These are phyloP conservation scores for Triops cancriformis DNA, from an alignment of 1,140 invertebrate genomes.

Conservation along the genomic window DNA sequence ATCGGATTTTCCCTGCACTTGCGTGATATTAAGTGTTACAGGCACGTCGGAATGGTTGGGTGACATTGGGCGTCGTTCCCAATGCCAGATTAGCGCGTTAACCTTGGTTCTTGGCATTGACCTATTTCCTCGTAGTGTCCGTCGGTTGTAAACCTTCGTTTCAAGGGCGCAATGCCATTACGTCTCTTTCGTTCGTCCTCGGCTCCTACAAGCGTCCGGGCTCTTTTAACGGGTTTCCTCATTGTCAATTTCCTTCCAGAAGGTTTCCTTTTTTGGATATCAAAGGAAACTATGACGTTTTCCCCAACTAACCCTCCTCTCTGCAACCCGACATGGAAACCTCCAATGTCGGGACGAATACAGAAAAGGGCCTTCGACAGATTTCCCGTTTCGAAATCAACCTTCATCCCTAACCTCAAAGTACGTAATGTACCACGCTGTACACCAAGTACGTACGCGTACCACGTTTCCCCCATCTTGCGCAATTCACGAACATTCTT, in stretches of 20 bases:
- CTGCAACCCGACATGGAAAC: neutral
- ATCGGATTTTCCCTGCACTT: too few species aligned
- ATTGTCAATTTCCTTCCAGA: conserved; percentile 1
- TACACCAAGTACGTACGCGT: too few species aligned
- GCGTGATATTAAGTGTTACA: too few species aligned
- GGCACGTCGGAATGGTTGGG: neutral
- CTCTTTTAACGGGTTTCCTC: conserved; percentile 13
- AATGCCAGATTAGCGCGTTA: conserved; percentile 13
- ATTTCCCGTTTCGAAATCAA: too few species aligned
- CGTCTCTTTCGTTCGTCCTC: neutral
- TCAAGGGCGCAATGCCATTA: conserved; percentile 3
- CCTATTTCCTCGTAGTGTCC: neutral
- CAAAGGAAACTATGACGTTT: too few species aligned
- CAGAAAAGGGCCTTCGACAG: too few species aligned
- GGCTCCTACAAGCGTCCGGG: neutral
- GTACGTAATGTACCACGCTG: too few species aligned
- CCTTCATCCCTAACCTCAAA: too few species aligned
- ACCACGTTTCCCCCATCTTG: too few species aligned
- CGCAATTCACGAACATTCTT: too few species aligned
- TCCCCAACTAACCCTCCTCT: too few species aligned
- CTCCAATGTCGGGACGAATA: too few species aligned
- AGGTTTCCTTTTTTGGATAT: conserved; percentile 3
- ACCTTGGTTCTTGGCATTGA: conserved; percentile 13
- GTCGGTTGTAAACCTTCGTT: conserved; percentile 10
- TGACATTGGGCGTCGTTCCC: conserved; percentile 9